phyloP scores from a whole-genome alignment of 2,888 invertebrate genomes.

The Mesorhabditis spiculigera region DNA sequence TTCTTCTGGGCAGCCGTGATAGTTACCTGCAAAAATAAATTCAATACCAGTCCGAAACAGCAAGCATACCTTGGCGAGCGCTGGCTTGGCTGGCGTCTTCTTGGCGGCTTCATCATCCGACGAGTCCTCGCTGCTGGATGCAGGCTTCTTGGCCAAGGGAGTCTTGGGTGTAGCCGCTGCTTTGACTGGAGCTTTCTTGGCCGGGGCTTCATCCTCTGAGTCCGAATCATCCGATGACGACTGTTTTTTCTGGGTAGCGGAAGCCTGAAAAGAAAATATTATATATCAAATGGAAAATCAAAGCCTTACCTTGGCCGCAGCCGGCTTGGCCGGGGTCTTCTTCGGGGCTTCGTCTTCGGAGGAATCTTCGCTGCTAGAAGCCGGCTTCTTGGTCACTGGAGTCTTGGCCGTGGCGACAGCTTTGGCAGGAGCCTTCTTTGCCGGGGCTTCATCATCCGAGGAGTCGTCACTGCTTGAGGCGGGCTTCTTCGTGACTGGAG shows the following conservation, averaged over 20 bases:
- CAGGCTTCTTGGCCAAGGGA: slow-evolving; percentile 22
- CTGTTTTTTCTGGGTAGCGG: slow-evolving; percentile 10
- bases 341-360: slow-evolving; percentile 22
- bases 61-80: slow-evolving; percentile 11
- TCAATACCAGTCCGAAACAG: neutral
- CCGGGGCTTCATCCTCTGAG: slow-evolving; percentile 19
- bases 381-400: slow-evolving; percentile 15
- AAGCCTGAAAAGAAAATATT: slow-evolving; percentile 17
- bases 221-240: slow-evolving; percentile 18
- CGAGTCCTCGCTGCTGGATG: slow-evolving; percentile 18
- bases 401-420: slow-evolving; percentile 7
- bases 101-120: slow-evolving; percentile 27
- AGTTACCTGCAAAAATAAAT: neutral
- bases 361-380: slow-evolving; percentile 13
- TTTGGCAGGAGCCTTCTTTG: slow-evolving; percentile 3
- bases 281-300: slow-evolving; percentile 19
- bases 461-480: slow-evolving; percentile 19
- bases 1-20: neutral
- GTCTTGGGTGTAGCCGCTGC: slow-evolving; percentile 18
- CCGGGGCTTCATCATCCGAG: slow-evolving; percentile 20
- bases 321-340: slow-evolving; percentile 18
- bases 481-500: slow-evolving; percentile 6
- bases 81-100: slow-evolving; percentile 18
- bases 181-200: slow-evolving; percentile 22
- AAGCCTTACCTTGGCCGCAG: neutral